Percentiles rank a stretch among this genome's conserved stretches.
These are phyloP conservation scores for Altica lythri DNA, from an alignment of 2,888 invertebrate genomes.

Conservation along the genomic window DNA sequence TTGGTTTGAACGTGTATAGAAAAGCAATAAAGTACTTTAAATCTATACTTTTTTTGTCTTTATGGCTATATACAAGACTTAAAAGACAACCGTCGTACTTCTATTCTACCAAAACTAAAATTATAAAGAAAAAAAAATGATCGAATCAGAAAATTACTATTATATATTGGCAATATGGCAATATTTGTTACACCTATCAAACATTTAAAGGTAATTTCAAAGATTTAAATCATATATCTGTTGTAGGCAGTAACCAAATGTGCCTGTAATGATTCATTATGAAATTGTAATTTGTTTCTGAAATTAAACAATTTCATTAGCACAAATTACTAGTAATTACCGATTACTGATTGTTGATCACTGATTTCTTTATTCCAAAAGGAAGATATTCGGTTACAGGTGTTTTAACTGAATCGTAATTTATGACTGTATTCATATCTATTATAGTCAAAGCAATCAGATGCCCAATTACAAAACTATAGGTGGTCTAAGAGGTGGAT, in stretches of 20 bases:
- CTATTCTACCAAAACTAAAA: too few species aligned
- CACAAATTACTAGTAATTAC: neutral
- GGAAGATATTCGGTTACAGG: constrained; percentile 4
- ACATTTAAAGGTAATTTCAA: too few species aligned
- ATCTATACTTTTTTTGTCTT: too few species aligned
- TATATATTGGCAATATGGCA: too few species aligned
- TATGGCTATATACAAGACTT: too few species aligned
- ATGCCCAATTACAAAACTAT: constrained; percentile 26
- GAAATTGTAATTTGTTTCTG: neutral
- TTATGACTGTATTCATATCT: constrained; percentile 24
- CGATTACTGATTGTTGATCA: constrained; percentile 4
- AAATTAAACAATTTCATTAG: constrained; percentile 11
- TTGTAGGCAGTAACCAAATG: neutral
- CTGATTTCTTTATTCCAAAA: constrained; percentile 16
- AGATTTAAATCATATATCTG: too few species aligned
- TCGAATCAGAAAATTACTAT: too few species aligned
- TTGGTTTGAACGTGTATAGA: too few species aligned
- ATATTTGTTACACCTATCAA: too few species aligned
- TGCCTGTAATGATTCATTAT: neutral
- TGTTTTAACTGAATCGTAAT: constrained; percentile 14
- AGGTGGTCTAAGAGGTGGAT: constrained; percentile 25
- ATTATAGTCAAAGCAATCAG: constrained; percentile 15
- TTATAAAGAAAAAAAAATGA: too few species aligned
- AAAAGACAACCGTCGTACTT: too few species aligned
- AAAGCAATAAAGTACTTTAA: too few species aligned